Percentiles rank a stretch among this genome's conserved stretches.
phyloP scores from a whole-genome alignment of 2,888 invertebrate genomes.

The Glaucopsyche alexis region DNA sequence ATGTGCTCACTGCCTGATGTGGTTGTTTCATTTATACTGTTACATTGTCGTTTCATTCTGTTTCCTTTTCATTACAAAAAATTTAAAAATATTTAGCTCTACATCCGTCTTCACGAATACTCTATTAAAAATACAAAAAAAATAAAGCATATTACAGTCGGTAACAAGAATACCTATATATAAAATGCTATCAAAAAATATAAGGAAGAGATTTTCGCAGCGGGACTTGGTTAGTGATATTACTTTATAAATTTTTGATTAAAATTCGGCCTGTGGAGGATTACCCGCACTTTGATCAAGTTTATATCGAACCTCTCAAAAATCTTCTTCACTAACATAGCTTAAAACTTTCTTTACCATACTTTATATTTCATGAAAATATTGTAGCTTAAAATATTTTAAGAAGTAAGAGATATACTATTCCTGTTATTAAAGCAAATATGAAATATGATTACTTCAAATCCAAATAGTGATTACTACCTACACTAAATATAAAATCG shows the following conservation, averaged over 20 bases:
- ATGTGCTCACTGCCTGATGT: too few species aligned
- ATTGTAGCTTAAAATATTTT: not conserved
- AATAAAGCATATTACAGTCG: not conserved
- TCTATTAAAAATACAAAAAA: not conserved
- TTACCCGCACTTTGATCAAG: not conserved
- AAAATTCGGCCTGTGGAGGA: constrained; percentile 9
- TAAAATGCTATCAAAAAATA: not conserved
- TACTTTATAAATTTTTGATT: constrained; percentile 17
- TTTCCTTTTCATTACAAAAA: too few species aligned
- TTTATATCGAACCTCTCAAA: constrained; percentile 7
- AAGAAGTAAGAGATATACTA: too few species aligned
- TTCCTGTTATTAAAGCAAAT: too few species aligned
- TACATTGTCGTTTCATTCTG: too few species aligned
- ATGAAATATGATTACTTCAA: not conserved
- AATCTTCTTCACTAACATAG: not conserved
- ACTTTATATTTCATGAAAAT: not conserved
- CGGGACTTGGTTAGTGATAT: constrained; percentile 7
- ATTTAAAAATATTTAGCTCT: too few species aligned
- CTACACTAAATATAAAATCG: not conserved
- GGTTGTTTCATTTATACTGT: too few species aligned
- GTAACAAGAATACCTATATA: not conserved
- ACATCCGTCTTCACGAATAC: not conserved
- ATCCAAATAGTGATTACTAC: not conserved
- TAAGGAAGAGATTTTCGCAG: not conserved
- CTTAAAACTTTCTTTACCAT: constrained; percentile 17